A percentile compares a stretch with the other conserved stretches of the same genome.
Evolutionary conservation across 2,888 invertebrate genomes (phyloP).

Genomic region (Neoaliturus tenellus): DNA sequence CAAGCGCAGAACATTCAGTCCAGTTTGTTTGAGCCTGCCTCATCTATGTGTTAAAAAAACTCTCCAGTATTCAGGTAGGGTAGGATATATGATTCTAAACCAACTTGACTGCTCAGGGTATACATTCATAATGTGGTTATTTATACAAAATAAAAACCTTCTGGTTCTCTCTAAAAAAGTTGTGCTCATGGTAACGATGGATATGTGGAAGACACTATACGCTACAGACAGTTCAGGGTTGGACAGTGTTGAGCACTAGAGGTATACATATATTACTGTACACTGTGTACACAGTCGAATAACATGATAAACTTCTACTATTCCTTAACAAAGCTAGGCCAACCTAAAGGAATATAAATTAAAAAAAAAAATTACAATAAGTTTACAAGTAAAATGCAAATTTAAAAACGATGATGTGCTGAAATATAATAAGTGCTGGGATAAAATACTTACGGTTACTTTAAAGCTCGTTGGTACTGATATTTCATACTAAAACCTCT

Average conservation of each 20-base stretch:
- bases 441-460: not conserved
- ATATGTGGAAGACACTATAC: conserved; percentile 50
- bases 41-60: too few species aligned
- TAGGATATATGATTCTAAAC: too few species aligned
- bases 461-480: conserved; percentile 1
- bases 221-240: not conserved
- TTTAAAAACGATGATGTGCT: not conserved
- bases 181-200: conserved; percentile 24
- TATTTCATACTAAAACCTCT: not conserved
- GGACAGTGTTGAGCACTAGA: conserved; percentile 18
- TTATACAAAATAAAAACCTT: too few species aligned
- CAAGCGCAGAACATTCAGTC: too few species aligned
- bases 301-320: not conserved
- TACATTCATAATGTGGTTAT: too few species aligned
- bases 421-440: not conserved
- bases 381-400: not conserved
- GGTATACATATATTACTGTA: not conserved
- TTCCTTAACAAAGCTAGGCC: not conserved
- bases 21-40: too few species aligned
- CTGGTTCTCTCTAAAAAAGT: not conserved
- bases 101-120: too few species aligned
- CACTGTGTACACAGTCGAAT: not conserved
- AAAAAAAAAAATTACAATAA: not conserved
- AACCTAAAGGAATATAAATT: not conserved
- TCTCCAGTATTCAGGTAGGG: too few species aligned